Evolutionary conservation across 2,113 vertebrate genomes (phyloP), one percentile per base, ranked within the genome.

Genomic region (Hyla sarda): DNA sequence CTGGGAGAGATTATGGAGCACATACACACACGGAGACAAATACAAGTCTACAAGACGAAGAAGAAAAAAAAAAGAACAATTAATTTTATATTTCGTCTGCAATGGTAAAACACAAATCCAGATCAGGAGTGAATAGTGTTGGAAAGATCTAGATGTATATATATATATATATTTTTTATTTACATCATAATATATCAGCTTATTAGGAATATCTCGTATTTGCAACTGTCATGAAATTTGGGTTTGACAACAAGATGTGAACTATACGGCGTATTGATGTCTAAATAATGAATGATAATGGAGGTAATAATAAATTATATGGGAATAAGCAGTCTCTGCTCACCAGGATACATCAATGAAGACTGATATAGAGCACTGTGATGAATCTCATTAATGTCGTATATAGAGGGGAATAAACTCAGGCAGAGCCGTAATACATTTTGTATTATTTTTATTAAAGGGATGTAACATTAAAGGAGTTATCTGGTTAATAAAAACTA

Each of bases 1-100:
- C 72, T 85, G 41, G 72, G 79, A 91, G 89, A 88, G 92, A 92
- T 91, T 89, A 85, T 87, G 92, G 91, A 54, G 34, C 89, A 93
- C 89, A 60, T 28, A 88, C 83, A 84, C 41, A 48, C 85, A 91
- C 77, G n/a, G 13, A 58, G 78, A 23, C 30, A 84, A 25, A 74
- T 45, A 62, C 52, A 41, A 21, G 48, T 74, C 52, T 80, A 62
- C 62, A 62, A 56, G 1, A 81, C 25, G n/a, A n/a, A n/a, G n/a
- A n/a, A n/a, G n/a, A n/a, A n/a, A n/a, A n/a, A n/a, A n/a, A 28
- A 37, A 62, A 62, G 45, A 47, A 41, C 58, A 45, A 28, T 34
- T 17, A n/a, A 37, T 37, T 32, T 16, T 37, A 54, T 37, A 58
- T 23, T n/a, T 52, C 17, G 14, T 17, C 74, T 32, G 74, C 25